phyloP scores from a whole-genome alignment of 2,888 invertebrate species.

The Papilio demoleus region DNA sequence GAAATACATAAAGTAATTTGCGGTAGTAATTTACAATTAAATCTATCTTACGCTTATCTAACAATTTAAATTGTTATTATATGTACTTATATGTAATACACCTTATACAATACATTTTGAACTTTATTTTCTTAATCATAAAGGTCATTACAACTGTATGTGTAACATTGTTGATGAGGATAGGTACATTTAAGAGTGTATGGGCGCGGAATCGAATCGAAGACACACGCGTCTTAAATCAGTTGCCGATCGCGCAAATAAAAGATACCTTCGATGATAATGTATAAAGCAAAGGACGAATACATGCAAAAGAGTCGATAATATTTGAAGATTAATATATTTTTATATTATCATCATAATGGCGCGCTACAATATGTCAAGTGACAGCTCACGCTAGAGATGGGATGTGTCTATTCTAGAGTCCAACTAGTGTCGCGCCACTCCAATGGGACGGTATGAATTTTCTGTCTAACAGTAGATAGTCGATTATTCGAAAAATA shows the following conservation, averaged over 20 bases:
- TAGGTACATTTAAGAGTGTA: conserved; percentile 48
- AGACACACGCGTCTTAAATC: conserved; percentile 78
- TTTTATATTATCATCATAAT: no score
- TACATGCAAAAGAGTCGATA: conserved; percentile 4
- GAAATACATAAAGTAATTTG: conserved; percentile 43
- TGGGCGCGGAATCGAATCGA: conserved; percentile 67
- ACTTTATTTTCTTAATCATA: neutral
- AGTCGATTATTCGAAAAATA: no score
- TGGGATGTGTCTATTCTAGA: no score
- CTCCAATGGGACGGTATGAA: no score
- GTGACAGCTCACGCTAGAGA: no score
- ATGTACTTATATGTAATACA: conserved; percentile 48
- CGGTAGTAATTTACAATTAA: conserved; percentile 51
- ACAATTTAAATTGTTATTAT: conserved; percentile 62
- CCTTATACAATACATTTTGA: conserved; percentile 39
- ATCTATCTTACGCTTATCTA: conserved; percentile 48
- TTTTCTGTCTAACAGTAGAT: no score
- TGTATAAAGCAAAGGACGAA: conserved; percentile 6
- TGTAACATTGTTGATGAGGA: conserved; percentile 45
- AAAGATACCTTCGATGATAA: conserved; percentile 44
- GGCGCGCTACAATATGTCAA: no score
- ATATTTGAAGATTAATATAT: neutral
- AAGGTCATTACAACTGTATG: neutral
- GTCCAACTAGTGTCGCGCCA: no score
- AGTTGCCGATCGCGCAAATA: conserved; percentile 68